Conservation (phyloP, 2,113 vertebrate species). For the Alligator sinensis region DNA sequence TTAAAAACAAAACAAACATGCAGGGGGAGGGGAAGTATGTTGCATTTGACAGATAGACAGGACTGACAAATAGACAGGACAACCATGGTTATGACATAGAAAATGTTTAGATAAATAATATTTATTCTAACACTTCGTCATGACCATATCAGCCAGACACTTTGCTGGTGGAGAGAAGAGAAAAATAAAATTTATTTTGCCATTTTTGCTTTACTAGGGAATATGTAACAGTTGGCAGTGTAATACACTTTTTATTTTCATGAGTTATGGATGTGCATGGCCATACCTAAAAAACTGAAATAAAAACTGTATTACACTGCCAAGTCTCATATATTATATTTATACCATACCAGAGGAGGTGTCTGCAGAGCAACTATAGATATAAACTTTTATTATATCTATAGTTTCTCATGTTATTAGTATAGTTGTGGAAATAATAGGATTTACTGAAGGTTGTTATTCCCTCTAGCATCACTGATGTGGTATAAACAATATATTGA, state of each 20-base stretch:
- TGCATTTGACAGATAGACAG: slow-evolving; percentile 5
- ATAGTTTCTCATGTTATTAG: slow-evolving; percentile 80
- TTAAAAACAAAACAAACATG: slow-evolving; percentile 29
- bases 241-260: slow-evolving; percentile 81
- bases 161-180: slow-evolving; percentile 59
- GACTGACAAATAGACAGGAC: slow-evolving; percentile 25
- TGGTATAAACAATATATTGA: slow-evolving; percentile 72
- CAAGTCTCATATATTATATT: slow-evolving; percentile 81
- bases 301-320: slow-evolving; percentile 78
- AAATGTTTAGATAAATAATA: slow-evolving; percentile 36
- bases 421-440: slow-evolving; percentile 80
- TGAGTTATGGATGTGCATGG: slow-evolving; percentile 79
- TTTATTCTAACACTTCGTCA: slow-evolving; percentile 51
- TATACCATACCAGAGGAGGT: slow-evolving; percentile 79
- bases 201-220: slow-evolving; percentile 79
- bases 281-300: slow-evolving; percentile 80
- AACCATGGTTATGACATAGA: background rate
- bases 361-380: slow-evolving; percentile 79
- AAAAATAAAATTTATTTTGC: slow-evolving; percentile 78
- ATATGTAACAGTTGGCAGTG: slow-evolving; percentile 80
- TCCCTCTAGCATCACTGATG: slow-evolving; percentile 69
- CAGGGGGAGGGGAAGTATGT: background rate
- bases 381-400: slow-evolving; percentile 81
- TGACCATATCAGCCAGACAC: slow-evolving; percentile 48
- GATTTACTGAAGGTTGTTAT: slow-evolving; percentile 77